Percentiles rank a stretch among this genome's conserved stretches.
These are phyloP conservation scores for Entomobrya proxima DNA, from an alignment of 2,888 invertebrate species.

Conservation along the genomic window DNA sequence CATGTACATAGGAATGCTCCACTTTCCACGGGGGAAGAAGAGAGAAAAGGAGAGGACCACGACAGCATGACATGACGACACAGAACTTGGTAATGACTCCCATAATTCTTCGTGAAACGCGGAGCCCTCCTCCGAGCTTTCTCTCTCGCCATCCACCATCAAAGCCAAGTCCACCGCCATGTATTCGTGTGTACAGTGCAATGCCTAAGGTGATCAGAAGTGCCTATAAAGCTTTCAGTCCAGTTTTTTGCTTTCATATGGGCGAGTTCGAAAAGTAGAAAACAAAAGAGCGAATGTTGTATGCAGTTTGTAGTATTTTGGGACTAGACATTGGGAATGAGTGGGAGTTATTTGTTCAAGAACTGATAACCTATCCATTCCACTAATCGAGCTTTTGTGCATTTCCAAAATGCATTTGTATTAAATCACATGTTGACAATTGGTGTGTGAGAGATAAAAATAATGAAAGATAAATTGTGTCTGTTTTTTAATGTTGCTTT, in stretches of 20 bases:
- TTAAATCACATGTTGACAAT: too few relatives aligned
- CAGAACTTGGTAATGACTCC: conserved; percentile 67
- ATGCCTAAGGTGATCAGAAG: conserved; percentile 40
- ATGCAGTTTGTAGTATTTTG: neutral
- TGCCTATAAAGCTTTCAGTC: conserved; percentile 29
- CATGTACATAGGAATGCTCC: conserved; percentile 39
- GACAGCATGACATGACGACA: conserved; percentile 67
- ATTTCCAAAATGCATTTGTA: too few relatives aligned
- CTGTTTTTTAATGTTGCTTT: too few relatives aligned
- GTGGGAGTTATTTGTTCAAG: neutral
- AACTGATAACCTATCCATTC: neutral
- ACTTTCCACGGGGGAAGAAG: conserved; percentile 46
- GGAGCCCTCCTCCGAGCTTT: conserved; percentile 59
- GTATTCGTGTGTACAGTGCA: neutral
- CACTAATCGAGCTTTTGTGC: neutral
- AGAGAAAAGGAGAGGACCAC: conserved; percentile 59
- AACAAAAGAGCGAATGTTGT: neutral
- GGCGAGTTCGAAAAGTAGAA: conserved; percentile 2
- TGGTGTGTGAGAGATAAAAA: too few relatives aligned
- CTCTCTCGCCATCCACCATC: conserved; percentile 41
- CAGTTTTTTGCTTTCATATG: conserved; percentile 8
- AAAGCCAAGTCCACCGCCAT: conserved; percentile 4
- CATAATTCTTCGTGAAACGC: conserved; percentile 66
- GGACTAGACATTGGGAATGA: too few relatives aligned
- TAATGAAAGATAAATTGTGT: too few relatives aligned